A percentile compares a stretch with the other conserved stretches of the same genome.
phyloP scores from a whole-genome alignment of 1,140 invertebrate genomes.

The Radopholus similis region DNA sequence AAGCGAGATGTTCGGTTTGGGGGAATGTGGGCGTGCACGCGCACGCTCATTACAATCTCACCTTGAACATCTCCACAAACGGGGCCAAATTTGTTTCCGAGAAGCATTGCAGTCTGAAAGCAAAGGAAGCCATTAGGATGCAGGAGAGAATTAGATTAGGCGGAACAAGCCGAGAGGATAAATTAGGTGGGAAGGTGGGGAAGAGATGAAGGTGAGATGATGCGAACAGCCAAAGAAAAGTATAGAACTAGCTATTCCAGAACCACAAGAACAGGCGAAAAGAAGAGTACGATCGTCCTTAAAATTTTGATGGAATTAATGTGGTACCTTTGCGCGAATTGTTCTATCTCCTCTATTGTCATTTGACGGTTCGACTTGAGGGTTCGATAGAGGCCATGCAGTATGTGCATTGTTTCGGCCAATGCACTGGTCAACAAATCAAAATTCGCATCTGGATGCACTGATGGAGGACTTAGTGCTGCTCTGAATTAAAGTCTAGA shows the following conservation, averaged over 20 bases:
- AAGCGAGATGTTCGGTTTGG: slow-evolving; percentile 30
- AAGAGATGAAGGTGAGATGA: too few species aligned
- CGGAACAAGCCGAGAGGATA: too few species aligned
- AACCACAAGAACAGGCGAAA: neutral
- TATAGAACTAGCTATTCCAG: neutral
- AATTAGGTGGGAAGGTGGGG: too few species aligned
- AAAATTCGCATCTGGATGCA: slow-evolving; percentile 36
- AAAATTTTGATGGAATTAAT: too few species aligned
- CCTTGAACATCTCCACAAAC: slow-evolving; percentile 58
- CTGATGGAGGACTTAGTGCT: slow-evolving; percentile 33
- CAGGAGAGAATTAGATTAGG: neutral
- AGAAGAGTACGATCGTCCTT: too few species aligned
- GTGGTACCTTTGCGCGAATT: slow-evolving; percentile 20
- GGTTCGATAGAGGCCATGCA: slow-evolving; percentile 36
- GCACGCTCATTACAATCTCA: slow-evolving; percentile 1
- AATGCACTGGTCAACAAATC: slow-evolving; percentile 23
- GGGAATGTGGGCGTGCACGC: neutral
- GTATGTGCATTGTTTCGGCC: slow-evolving; percentile 36
- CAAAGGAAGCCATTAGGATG: neutral
- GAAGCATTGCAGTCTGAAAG: slow-evolving; percentile 31
- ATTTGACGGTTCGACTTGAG: slow-evolving; percentile 32
- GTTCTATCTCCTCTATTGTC: slow-evolving; percentile 29
- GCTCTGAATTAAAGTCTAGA: slow-evolving; percentile 15
- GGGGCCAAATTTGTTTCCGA: slow-evolving; percentile 44
- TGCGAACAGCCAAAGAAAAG: too few species aligned